Percentiles rank a stretch among this genome's conserved stretches.
phyloP scores from a whole-genome alignment of 2,797 vertebrate genomes.

The Pseudochaenichthys georgianus region DNA sequence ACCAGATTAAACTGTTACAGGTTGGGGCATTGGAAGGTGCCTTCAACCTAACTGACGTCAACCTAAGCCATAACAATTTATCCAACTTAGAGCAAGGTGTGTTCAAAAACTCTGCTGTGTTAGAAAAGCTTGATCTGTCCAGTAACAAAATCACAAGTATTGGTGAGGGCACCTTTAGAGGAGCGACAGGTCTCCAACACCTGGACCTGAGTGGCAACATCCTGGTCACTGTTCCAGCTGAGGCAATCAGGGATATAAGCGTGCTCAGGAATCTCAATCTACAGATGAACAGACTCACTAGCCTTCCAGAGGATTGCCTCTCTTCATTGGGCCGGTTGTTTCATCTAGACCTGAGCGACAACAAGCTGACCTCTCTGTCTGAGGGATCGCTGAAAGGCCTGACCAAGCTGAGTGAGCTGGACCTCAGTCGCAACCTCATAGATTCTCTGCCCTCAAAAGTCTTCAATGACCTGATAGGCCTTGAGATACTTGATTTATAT shows the following conservation, averaged over 20 bases:
- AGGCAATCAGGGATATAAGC: constrained; percentile 48
- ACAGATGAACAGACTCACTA: constrained; percentile 61
- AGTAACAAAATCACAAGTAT: constrained; percentile 64
- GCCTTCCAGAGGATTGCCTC: constrained; percentile 69
- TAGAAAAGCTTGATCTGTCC: constrained; percentile 72
- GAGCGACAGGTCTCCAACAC: constrained; percentile 54
- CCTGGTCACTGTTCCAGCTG: constrained; percentile 53
- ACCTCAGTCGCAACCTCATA: constrained; percentile 73
- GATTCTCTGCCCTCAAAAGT: constrained; percentile 43
- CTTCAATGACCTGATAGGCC: constrained; percentile 61
- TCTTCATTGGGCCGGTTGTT: constrained; percentile 44
- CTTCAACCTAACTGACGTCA: constrained; percentile 53
- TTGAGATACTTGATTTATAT: constrained; percentile 73
- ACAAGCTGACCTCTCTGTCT: constrained; percentile 60
- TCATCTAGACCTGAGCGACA: constrained; percentile 68
- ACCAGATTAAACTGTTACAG: constrained; percentile 64
- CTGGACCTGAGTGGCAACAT: constrained; percentile 77
- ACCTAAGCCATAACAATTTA: constrained; percentile 71
- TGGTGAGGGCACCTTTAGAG: constrained; percentile 52
- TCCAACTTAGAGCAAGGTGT: constrained; percentile 59
- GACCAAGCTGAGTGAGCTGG: constrained; percentile 56
- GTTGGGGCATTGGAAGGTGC: constrained; percentile 63
- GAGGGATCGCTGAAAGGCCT: constrained; percentile 67
- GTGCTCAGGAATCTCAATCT: constrained; percentile 66
- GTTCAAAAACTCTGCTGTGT: constrained; percentile 56